These are phyloP conservation scores for Ischnura elegans DNA, from an alignment of 2,888 invertebrate genomes.

Conservation along the genomic window DNA sequence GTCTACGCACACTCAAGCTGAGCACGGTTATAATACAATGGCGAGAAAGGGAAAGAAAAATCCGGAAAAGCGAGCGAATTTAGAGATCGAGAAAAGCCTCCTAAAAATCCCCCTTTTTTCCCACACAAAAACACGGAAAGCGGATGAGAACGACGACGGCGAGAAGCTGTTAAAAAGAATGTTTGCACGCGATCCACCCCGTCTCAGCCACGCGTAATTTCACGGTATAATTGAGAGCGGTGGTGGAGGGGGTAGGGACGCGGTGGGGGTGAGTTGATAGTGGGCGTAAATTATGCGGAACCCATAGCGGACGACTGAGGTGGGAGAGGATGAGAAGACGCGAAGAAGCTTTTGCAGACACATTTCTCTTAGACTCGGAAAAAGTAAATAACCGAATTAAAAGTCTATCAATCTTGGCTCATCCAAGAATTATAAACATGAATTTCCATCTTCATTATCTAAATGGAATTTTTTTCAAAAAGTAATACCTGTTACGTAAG, in stretches of 20 bases:
- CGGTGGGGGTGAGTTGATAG: not conserved
- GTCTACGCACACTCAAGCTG: too few species aligned
- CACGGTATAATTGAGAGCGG: slow-evolving; percentile 57
- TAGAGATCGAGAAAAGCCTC: not conserved
- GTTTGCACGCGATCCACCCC: slow-evolving; percentile 44
- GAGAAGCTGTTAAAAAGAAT: slow-evolving; percentile 47
- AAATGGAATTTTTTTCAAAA: too few species aligned
- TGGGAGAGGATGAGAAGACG: not conserved
- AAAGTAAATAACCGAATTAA: too few species aligned
- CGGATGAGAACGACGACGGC: slow-evolving; percentile 15
- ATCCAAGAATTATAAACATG: too few species aligned
- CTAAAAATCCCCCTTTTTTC: not conserved
- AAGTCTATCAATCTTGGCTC: too few species aligned
- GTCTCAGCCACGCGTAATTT: slow-evolving; percentile 42
- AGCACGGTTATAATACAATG: too few species aligned
- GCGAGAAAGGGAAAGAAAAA: not conserved
- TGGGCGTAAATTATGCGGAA: not conserved
- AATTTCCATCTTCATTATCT: too few species aligned
- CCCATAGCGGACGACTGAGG: not conserved
- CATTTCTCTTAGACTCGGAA: too few species aligned
- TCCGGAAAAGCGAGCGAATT: not conserved
- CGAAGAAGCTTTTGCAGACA: not conserved
- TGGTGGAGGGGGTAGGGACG: not conserved
- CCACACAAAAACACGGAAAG: not conserved
- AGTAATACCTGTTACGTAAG: too few species aligned